These are phyloP conservation scores for Ormyrus labotus DNA, from an alignment of 2,888 invertebrate genomes.

Conservation along the genomic window DNA sequence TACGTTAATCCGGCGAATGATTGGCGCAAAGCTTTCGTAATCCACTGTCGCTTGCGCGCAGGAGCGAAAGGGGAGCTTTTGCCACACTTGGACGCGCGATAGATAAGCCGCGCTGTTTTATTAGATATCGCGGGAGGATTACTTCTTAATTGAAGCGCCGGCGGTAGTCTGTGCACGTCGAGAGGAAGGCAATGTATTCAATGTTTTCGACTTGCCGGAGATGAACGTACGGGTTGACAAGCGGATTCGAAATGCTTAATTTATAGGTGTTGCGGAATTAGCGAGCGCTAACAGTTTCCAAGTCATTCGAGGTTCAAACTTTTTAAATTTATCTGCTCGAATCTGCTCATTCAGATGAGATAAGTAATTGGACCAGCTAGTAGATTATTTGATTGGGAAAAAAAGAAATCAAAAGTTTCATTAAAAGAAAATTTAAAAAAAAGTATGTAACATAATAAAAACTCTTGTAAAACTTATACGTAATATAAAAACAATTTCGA, in stretches of 20 bases:
- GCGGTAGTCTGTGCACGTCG: no score
- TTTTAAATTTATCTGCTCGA: no score
- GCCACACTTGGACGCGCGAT: slow-evolving; percentile 13
- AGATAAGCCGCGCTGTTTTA: slow-evolving; percentile 53
- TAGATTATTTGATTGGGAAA: slow-evolving; percentile 1
- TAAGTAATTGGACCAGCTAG: neutral
- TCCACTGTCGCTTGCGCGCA: slow-evolving; percentile 60
- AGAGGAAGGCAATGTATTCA: no score
- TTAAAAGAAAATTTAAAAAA: neutral
- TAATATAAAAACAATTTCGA: no score
- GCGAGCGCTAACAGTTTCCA: slow-evolving; percentile 12
- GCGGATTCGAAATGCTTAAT: no score
- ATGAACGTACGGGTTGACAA: no score
- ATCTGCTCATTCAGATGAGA: neutral
- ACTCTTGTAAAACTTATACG: no score
- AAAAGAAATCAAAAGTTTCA: neutral
- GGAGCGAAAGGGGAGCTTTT: slow-evolving; percentile 1
- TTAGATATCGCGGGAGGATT: slow-evolving; percentile 51
- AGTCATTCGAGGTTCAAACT: neutral
- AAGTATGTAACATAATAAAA: no score
- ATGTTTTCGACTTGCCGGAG: no score
- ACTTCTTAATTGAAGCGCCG: slow-evolving; percentile 52
- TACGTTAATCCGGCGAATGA: slow-evolving; percentile 66
- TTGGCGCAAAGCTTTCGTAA: slow-evolving; percentile 65
- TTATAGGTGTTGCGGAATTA: neutral